Percentiles rank a stretch among this genome's conserved stretches.
Evolutionary conservation across 30 jellyfish, hydroid and myxozoan genomes (phyloP).

Genomic region (Cassiopea andromeda): DNA sequence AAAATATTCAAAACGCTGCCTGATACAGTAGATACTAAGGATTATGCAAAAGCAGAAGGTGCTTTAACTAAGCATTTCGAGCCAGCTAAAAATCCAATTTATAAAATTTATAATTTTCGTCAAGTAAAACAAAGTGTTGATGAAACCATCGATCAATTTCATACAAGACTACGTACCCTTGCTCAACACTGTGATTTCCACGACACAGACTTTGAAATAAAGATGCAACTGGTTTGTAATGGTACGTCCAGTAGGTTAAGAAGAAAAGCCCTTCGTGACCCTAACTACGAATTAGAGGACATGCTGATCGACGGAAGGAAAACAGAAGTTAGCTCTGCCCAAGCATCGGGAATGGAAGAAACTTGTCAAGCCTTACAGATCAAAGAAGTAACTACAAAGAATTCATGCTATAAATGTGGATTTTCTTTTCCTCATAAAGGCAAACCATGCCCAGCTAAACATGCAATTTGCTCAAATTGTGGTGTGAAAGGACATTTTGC

Average conservation of each 20-base stretch:
- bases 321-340: constrained; percentile 30
- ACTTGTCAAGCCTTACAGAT: constrained; percentile 16
- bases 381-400: constrained; percentile 27
- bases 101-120: constrained; percentile 41
- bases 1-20: no score
- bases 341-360: constrained; percentile 60
- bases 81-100: constrained; percentile 41
- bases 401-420: constrained; percentile 37
- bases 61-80: constrained; percentile 55
- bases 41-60: constrained; percentile 48
- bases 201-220: constrained; percentile 53
- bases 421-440: constrained; percentile 17
- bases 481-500: constrained; percentile 62
- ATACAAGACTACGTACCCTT: constrained; percentile 52
- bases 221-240: constrained; percentile 49
- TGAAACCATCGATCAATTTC: constrained; percentile 44
- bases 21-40: no score
- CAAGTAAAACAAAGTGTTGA: constrained; percentile 37
- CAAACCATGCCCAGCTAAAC: constrained; percentile 51
- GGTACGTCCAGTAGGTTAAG: constrained; percentile 30
- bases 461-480: constrained; percentile 43
- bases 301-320: constrained; percentile 43
- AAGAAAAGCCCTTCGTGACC: constrained; percentile 55
- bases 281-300: constrained; percentile 18
- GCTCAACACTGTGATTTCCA: constrained; percentile 50